Percentiles rank a stretch among this genome's conserved stretches.
Evolutionary conservation across 2,113 vertebrate genomes (phyloP).

Genomic region (Marmota flaviventris): DNA sequence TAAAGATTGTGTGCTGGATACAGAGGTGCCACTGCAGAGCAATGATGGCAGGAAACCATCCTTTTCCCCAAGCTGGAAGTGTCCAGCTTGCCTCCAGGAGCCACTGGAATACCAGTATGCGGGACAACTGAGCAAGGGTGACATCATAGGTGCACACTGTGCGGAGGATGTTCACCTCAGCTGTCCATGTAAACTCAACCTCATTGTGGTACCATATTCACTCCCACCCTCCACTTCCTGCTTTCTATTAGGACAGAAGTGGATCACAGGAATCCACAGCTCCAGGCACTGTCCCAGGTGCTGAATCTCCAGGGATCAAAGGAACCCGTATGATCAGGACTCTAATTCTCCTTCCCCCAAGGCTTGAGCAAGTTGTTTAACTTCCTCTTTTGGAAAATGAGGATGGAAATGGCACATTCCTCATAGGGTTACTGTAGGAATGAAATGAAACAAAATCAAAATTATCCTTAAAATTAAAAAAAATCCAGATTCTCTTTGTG

Average conservation of each 20-base stretch:
- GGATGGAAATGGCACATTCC: not conserved
- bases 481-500: not conserved
- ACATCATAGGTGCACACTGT: rapidly evolving
- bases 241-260: not conserved
- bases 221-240: rapidly evolving
- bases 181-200: no score
- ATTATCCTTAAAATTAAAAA: not conserved
- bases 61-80: not conserved
- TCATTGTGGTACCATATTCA: not conserved
- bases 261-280: no score
- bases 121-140: not conserved
- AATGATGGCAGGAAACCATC: not conserved
- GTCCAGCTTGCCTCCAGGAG: not conserved
- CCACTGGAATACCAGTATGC: not conserved
- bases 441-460: not conserved
- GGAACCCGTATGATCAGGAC: not conserved
- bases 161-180: not conserved
- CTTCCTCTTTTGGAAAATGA: not conserved
- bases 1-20: not conserved
- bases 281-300: not conserved
- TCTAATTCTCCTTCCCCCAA: not conserved
- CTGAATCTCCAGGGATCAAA: not conserved
- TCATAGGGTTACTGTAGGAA: not conserved
- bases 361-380: not conserved
- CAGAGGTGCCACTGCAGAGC: not conserved